phyloP scores from a whole-genome alignment of 2,797 vertebrate species.

The Garrulus glandarius region DNA sequence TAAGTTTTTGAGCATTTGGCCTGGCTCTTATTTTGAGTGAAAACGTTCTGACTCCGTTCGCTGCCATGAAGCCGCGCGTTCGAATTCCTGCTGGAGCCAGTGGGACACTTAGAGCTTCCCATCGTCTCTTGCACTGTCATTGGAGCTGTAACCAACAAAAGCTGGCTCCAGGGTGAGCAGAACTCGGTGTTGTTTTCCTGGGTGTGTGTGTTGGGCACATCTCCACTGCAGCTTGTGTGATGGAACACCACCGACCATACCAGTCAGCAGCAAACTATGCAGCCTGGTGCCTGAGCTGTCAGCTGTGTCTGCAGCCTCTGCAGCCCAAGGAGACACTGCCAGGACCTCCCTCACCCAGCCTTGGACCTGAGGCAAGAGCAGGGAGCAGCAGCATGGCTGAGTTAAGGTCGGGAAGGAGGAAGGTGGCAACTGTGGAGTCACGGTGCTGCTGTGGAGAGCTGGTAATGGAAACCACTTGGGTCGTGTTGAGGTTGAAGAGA shows the following conservation, averaged over 20 bases:
- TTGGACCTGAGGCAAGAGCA: background rate
- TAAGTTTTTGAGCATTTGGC: slow-evolving; percentile 34
- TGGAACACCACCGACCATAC: slow-evolving; percentile 39
- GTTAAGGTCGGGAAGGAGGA: slow-evolving; percentile 18
- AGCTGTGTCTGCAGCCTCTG: slow-evolving; percentile 24
- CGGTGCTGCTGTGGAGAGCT: slow-evolving; percentile 35
- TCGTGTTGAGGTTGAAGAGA: slow-evolving; percentile 41
- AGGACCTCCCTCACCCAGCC: slow-evolving; percentile 15
- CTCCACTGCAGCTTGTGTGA: slow-evolving; percentile 52
- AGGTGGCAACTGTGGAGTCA: slow-evolving; percentile 29
- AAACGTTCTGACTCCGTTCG: slow-evolving; percentile 13
- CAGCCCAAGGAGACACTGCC: slow-evolving; percentile 10
- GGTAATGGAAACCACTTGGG: slow-evolving; percentile 51
- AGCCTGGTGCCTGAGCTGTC: slow-evolving; percentile 63
- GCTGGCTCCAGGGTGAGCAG: slow-evolving; percentile 31
- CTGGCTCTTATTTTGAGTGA: slow-evolving; percentile 56
- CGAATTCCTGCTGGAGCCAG: slow-evolving; percentile 52
- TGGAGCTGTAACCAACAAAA: slow-evolving; percentile 57
- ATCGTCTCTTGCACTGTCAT: slow-evolving; percentile 29
- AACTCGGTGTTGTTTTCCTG: slow-evolving; percentile 51
- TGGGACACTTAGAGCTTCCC: slow-evolving; percentile 44
- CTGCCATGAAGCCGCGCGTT: background rate
- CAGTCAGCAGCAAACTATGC: slow-evolving; percentile 63
- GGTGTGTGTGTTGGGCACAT: slow-evolving; percentile 54
- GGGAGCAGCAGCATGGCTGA: slow-evolving; percentile 6